A percentile compares a stretch with the other conserved stretches of the same genome.
phyloP scores from a whole-genome alignment of 2,113 vertebrate genomes.

The Dendrocopos noguchii region DNA sequence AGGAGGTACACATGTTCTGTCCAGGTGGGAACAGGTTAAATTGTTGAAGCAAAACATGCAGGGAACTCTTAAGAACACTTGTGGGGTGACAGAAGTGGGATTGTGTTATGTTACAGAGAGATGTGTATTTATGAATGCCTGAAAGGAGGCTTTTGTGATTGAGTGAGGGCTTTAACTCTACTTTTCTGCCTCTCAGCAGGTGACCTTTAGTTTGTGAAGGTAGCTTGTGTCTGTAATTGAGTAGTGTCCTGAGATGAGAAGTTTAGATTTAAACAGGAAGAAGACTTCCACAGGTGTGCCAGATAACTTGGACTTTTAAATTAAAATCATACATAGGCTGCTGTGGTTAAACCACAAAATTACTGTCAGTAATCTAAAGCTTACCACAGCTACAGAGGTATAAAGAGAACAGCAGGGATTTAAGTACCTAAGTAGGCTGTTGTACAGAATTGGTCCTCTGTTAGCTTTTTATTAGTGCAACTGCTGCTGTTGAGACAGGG shows the following conservation, averaged over 20 bases:
- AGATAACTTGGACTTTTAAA: not conserved
- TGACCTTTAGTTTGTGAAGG: not conserved
- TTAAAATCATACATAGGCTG: not conserved
- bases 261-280: not conserved
- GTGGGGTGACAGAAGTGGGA: not conserved
- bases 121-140: not conserved
- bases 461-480: not conserved
- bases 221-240: not conserved
- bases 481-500: not conserved
- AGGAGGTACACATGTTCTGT: fast-evolving
- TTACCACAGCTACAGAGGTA: not conserved
- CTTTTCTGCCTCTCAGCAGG: not conserved
- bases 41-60: not conserved
- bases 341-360: fast-evolving
- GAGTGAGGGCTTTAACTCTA: not conserved
- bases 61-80: not conserved
- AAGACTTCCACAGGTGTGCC: not conserved
- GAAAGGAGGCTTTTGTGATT: not conserved
- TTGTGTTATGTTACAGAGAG: not conserved
- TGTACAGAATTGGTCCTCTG: not conserved
- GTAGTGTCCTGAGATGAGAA: not conserved
- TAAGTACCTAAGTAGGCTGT: not conserved
- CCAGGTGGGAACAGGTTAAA: not conserved
- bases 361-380: not conserved
- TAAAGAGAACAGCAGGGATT: not conserved